Conservation (phyloP, 2,113 vertebrate genomes). For the Indicator maculatus region DNA sequence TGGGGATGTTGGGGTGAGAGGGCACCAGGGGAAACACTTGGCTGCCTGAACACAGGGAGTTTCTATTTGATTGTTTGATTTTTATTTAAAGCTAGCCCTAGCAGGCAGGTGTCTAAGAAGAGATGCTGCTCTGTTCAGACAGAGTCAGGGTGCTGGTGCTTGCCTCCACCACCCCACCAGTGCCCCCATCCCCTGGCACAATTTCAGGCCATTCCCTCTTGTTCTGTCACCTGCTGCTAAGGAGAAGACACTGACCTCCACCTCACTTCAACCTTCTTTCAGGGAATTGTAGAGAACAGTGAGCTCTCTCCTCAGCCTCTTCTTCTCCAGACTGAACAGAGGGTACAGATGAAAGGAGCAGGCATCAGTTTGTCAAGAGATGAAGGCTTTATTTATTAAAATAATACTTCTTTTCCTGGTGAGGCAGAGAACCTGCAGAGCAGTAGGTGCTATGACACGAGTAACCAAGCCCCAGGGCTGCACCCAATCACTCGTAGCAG, state of each 20-base stretch:
- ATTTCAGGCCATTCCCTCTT: too few species aligned
- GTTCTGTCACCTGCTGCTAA: too few species aligned
- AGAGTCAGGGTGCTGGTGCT: too few species aligned
- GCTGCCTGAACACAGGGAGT: neutral
- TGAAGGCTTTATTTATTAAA: conserved; percentile 56
- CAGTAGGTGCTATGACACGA: accelerated
- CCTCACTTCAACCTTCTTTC: too few species aligned
- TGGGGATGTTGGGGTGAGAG: accelerated
- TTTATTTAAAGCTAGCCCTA: neutral
- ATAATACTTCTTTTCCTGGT: neutral
- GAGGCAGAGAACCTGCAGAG: neutral
- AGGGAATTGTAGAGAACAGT: too few species aligned
- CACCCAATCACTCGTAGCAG: accelerated
- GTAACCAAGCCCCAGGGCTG: neutral
- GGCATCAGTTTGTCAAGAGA: neutral
- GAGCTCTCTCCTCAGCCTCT: too few species aligned
- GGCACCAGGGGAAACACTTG: neutral
- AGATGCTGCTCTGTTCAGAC: too few species aligned
- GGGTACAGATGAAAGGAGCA: neutral
- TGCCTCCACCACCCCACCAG: too few species aligned
- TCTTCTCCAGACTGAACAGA: too few species aligned
- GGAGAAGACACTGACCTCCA: too few species aligned
- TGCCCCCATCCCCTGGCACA: too few species aligned
- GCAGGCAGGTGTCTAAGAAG: neutral
- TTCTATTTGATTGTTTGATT: neutral